A percentile compares a stretch with the other conserved stretches of the same genome.
These are phyloP conservation scores for Lepidotrigona ventralis DNA, from an alignment of 1,140 invertebrate genomes.

Conservation along the genomic window DNA sequence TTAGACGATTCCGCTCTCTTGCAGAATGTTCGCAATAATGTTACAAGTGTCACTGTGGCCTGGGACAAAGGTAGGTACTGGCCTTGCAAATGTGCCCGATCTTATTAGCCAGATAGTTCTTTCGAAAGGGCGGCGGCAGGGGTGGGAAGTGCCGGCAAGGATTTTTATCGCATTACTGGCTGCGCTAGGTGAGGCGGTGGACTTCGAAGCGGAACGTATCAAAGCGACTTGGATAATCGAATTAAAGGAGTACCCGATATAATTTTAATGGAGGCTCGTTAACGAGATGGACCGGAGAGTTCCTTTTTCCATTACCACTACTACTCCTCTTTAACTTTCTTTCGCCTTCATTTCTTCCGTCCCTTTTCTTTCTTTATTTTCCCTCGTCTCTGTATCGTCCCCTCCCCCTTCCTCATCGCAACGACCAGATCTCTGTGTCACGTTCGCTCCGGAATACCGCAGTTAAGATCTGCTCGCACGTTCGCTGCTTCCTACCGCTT, in stretches of 20 bases:
- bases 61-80: conserved; percentile 36
- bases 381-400: background rate
- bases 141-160: conserved; percentile 19
- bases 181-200: conserved; percentile 8
- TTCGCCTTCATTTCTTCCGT: background rate
- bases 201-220: conserved; percentile 43
- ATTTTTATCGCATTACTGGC: conserved; percentile 62
- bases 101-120: conserved; percentile 59
- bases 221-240: conserved; percentile 61
- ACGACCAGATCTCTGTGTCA: background rate
- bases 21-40: conserved; percentile 54
- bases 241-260: conserved; percentile 55
- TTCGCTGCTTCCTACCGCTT: background rate
- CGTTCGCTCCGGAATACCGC: background rate
- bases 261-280: conserved; percentile 54
- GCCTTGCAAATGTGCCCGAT: conserved; percentile 57
- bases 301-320: conserved; percentile 27
- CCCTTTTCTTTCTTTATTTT: no score
- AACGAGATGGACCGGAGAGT: conserved; percentile 49
- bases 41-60: conserved; percentile 46
- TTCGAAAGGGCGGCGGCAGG: background rate
- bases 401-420: no score
- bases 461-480: conserved; percentile 26
- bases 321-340: background rate
- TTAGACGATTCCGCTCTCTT: conserved; percentile 55